Base-by-base conservation (phyloP, 2,888 invertebrate genomes). In the Drosophila falleni region DNA sequence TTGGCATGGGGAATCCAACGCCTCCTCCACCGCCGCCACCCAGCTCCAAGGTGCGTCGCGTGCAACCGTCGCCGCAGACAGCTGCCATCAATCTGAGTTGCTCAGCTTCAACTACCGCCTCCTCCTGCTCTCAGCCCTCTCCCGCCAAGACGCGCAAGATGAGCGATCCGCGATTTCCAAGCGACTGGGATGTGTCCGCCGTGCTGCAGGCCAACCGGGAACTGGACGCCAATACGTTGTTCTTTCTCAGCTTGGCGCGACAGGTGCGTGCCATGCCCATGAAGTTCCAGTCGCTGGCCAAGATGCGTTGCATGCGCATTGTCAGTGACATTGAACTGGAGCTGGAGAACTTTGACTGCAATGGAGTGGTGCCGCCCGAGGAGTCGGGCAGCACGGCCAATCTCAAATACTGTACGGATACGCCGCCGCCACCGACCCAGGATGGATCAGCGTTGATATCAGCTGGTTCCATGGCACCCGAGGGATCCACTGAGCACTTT, bases 301-400 rank as follows among this genome's bases (percentile, higher is more conserved):
- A 92, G 79, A 92, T 92, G 92, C 91, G 92, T 10, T 92, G 92
- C 68, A 92, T 92, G 92, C 91, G 92, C 49, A 92, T 92, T 6
- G 91, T 92, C 1, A 92, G 91, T 50, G 92, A 92, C 69, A 91
- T 91, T n/a, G 92, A 92, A 72, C 72, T 92, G 23, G 92, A 92
- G 58, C 74, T 92, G 66, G 92, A 92, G 68, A 92, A 90, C 63
- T 88, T 87, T 19, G 91, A 91, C 41, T 90, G 90, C 58, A 89
- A 91, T 23, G 90, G 91, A 0, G 74, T 80, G 6, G 63, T 71
- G 19, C 86, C 81, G 1, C 63, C 80, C 0, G 79, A 81, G 37
- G 91, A 91, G 26, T 74, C 77, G 5, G 74, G 74, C n/a, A 65
- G 63, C 44, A 77, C 80, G 0, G 74, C 76, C 5, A 90, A 79